Evolutionary conservation across 2,888 invertebrate genomes (phyloP).

Genomic region (Malachius bipustulatus): DNA sequence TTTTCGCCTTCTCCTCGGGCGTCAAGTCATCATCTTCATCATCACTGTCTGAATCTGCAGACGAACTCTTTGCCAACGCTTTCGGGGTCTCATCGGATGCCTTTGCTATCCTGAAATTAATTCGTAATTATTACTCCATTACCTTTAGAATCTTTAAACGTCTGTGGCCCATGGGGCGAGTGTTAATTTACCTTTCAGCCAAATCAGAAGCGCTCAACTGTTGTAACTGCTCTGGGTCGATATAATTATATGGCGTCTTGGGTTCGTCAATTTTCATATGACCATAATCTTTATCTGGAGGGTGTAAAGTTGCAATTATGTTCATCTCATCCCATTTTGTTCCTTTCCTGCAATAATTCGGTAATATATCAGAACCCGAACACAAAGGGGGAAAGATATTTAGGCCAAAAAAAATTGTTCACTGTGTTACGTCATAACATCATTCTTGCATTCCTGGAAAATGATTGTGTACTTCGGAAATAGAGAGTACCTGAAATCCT

Average conservation of each 20-base stretch:
- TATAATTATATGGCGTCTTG: slow-evolving; percentile 79
- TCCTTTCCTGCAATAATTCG: slow-evolving; percentile 37
- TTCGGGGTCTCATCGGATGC: slow-evolving; percentile 38
- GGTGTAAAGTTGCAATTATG: slow-evolving; percentile 95
- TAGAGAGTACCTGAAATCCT: too few species aligned
- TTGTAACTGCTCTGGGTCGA: slow-evolving; percentile 16
- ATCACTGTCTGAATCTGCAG: slow-evolving; percentile 25
- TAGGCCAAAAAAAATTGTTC: too few species aligned
- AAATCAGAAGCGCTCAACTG: slow-evolving; percentile 57
- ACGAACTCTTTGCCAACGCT: slow-evolving; percentile 35
- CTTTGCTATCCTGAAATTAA: slow-evolving; percentile 30
- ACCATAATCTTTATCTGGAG: slow-evolving; percentile 96
- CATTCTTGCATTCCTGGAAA: too few species aligned
- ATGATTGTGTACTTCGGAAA: too few species aligned
- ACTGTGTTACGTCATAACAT: too few species aligned
- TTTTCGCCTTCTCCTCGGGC: slow-evolving; percentile 46
- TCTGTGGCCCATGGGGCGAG: too few species aligned
- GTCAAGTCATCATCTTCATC: slow-evolving; percentile 36
- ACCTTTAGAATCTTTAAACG: slow-evolving; percentile 4
- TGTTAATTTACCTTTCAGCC: slow-evolving; percentile 62
- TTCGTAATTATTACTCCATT: too few species aligned
- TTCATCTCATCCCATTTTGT: slow-evolving; percentile 98
- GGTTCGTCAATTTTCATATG: slow-evolving; percentile 99
- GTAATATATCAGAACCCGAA: too few species aligned
- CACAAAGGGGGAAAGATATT: too few species aligned